phyloP scores from a whole-genome alignment of 2,113 vertebrate genomes.

The Seriola quinqueradiata region DNA sequence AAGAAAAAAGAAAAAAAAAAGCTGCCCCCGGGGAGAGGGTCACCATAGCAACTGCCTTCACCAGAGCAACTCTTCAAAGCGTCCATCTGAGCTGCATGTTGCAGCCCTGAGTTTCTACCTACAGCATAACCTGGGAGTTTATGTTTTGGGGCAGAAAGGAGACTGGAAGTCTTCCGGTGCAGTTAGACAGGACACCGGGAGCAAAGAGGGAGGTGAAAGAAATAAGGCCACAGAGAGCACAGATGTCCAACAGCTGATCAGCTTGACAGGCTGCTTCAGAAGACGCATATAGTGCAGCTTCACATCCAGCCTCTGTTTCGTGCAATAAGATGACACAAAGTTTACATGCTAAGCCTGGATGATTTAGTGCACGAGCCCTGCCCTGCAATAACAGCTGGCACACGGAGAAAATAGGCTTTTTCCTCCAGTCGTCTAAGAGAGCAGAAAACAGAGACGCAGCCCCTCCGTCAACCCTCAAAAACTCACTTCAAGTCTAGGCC shows the following conservation, averaged over 20 bases:
- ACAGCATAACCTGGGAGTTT: constrained; percentile 64
- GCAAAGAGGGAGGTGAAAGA: constrained; percentile 22
- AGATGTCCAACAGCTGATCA: constrained; percentile 65
- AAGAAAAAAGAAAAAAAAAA: constrained; percentile 59
- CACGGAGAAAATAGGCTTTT: constrained; percentile 31
- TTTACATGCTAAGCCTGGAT: constrained; percentile 59
- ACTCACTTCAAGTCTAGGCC: constrained; percentile 15
- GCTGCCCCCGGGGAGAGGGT: constrained; percentile 80
- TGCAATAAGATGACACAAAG: constrained; percentile 61
- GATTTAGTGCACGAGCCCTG: constrained; percentile 42
- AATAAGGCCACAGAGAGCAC: constrained; percentile 32
- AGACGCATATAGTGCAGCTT: constrained; percentile 10
- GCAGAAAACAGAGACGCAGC: not conserved
- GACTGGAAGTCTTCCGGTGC: constrained; percentile 15
- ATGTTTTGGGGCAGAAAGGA: constrained; percentile 12
- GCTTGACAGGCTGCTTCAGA: constrained; percentile 28
- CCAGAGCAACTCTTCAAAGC: constrained; percentile 79
- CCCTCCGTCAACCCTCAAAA: not conserved
- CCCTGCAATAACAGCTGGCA: constrained; percentile 57
- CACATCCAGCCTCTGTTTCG: constrained; percentile 17
- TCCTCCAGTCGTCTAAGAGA: constrained; percentile 11
- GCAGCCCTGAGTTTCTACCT: constrained; percentile 47
- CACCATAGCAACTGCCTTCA: constrained; percentile 84
- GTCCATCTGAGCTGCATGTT: constrained; percentile 68
- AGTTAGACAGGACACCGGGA: constrained; percentile 5